Evolutionary conservation across 2,113 vertebrate genomes (phyloP), one percentile per base, ranked within the genome.

Genomic region (Steatornis caripensis): DNA sequence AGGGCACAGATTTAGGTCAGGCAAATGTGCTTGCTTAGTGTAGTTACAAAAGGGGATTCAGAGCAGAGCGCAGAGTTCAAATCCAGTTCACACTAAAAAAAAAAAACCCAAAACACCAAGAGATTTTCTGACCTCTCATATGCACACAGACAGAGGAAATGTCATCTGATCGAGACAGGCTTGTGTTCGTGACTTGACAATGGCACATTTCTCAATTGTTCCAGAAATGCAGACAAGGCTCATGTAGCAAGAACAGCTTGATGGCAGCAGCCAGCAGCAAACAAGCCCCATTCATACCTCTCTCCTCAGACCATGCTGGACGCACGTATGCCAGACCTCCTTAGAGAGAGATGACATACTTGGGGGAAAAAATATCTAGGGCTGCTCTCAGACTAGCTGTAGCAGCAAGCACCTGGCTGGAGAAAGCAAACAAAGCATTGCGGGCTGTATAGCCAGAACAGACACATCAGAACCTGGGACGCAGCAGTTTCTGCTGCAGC

Each of bases 1-100:
- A 94, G 96, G 93, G 80, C 95, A 69, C 53, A 21, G 79, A 93
- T 70, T 26, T 61, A 39, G 97, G 88, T 87, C 95, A 93, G 95
- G 71, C 32, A 60, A 66, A 11, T 0, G 72, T 58, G 82, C 19
- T 43, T 2, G 39, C 26, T 41, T 2, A 15, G 51, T 5, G 68
- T 3, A 37, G 79, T 36, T 68, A 48, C 89, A 79, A 27, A 39
- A 39, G 19, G 37, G 64, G 76, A 77, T 30, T 45, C 17, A 0
- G 82, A 90, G 72, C 58, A 51, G 69, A 84, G 74, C 32, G 1
- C 7, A 19, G 84, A 69, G 95, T 89, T 97, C 96, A 96, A 91
- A 87, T 18, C 49, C 93, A 90, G 89, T 83, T 95, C 93, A 95
- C 72, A 74, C 3, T 0, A 34, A 27, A 49, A 4, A 69, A 57